These are phyloP conservation scores for Rhynchotus rufescens DNA, from an alignment of 2,797 vertebrate genomes.

Conservation along the genomic window DNA sequence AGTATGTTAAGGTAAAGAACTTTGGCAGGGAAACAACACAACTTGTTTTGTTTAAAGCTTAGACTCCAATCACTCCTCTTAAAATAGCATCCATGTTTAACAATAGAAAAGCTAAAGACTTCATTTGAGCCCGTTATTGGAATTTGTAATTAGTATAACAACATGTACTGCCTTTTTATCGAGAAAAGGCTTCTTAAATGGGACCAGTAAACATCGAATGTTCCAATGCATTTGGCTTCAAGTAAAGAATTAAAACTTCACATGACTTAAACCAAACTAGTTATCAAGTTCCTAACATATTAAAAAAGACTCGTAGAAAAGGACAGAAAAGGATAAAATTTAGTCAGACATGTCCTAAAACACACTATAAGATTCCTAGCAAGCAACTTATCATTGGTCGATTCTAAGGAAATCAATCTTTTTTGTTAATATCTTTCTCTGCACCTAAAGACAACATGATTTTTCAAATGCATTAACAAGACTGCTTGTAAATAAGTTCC, in stretches of 20 bases:
- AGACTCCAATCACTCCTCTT: background rate
- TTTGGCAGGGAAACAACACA: background rate
- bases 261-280: conserved; percentile 41
- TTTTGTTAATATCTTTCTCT: background rate
- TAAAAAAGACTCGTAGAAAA: background rate
- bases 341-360: background rate
- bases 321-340: background rate
- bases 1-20: background rate
- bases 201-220: background rate
- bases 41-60: background rate
- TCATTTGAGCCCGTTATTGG: background rate
- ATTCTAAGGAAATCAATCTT: background rate
- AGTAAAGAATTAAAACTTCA: conserved; percentile 30
- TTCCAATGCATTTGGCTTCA: background rate
- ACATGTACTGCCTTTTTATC: background rate
- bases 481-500: background rate
- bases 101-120: background rate
- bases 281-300: background rate
- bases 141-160: background rate
- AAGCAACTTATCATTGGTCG: background rate
- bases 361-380: background rate
- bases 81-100: background rate
- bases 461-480: background rate
- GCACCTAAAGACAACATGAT: background rate
- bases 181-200: background rate